Percentiles rank a stretch among this genome's conserved stretches.
These are phyloP conservation scores for Abscondita cerata DNA, from an alignment of 2,888 invertebrate genomes.

Conservation along the genomic window DNA sequence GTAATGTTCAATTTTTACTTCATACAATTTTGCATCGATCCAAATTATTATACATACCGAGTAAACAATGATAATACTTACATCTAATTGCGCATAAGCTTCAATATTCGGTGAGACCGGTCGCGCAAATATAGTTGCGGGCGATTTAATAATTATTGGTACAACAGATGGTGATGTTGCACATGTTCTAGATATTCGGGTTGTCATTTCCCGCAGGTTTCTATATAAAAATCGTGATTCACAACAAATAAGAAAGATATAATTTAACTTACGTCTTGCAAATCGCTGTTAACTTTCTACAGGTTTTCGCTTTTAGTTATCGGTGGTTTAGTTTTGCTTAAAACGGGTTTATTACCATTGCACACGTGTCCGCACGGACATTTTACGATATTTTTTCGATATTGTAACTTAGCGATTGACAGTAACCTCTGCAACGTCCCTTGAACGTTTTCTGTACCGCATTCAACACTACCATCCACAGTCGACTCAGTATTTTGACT, in stretches of 20 bases:
- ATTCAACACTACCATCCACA: background rate
- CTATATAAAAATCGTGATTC: too few relatives aligned
- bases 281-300: too few relatives aligned
- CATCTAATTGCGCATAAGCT: slow-evolving; percentile 60
- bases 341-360: slow-evolving; percentile 32
- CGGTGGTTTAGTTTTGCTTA: too few relatives aligned
- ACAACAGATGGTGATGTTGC: slow-evolving; percentile 11
- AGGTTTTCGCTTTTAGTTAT: too few relatives aligned
- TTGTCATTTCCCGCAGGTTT: background rate
- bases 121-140: slow-evolving; percentile 42
- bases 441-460: slow-evolving; percentile 34
- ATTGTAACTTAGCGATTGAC: slow-evolving; percentile 62
- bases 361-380: slow-evolving; percentile 68
- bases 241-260: too few relatives aligned
- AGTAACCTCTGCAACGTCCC: slow-evolving; percentile 63
- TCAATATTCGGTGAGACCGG: slow-evolving; percentile 47
- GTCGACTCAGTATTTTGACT: background rate
- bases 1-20: too few relatives aligned
- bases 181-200: background rate
- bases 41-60: too few relatives aligned
- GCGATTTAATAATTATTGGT: slow-evolving; percentile 30
- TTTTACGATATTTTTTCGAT: slow-evolving; percentile 55
- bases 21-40: too few relatives aligned
- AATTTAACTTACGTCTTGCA: too few relatives aligned
- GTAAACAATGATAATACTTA: too few relatives aligned